Evolutionary conservation across 1,140 invertebrate species (phyloP), one percentile per base, ranked within the genome.

Genomic region (Colletes latitarsis): DNA sequence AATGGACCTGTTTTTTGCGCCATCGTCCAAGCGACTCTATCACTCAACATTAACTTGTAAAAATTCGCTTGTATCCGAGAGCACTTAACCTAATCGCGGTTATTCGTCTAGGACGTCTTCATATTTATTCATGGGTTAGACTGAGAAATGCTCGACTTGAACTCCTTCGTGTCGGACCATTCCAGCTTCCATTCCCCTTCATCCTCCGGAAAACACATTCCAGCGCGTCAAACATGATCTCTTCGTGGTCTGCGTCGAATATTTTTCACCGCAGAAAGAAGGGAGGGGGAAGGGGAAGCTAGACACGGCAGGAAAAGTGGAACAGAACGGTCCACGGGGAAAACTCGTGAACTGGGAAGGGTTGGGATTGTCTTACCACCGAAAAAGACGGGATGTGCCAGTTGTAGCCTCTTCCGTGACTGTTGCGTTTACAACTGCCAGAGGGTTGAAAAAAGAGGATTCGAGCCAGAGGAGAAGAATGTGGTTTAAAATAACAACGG

Each of bases 71-170:
- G 69, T 72, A 72, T 71, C 57, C 57, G 3, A 41, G 68, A 78
- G 58, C 69, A 72, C 76, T 78, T 78, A 72, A 60, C 58, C 72
- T 78, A 78, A 78, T 78, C 58, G 41, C 76, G 39, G 76, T 17
- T 43, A 72, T 71, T 52, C 76, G 68, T 72, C 74, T 76, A 67
- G 60, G 60, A 63, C 57, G 21, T 10, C n/a, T 41, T 72, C 58
- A 72, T 78, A 72, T 63, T 78, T 78, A 78, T 78, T 78, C 76
- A 78, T 78, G 58, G 30, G 39, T n/a, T 6, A 6, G n/a, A 9
- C 39, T 78, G 58, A 72, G 63, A 78, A 72, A 78, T 78, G 58
- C 57, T 53, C 46, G 39, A 6, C 30, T 52, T 53, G 10, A 39
- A 67, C 53, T 39, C 12, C 53, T 49, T 12, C 41, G 14, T 55